Evolutionary conservation across 2,888 invertebrate genomes (phyloP).

Genomic region (Philopedon plagiatum): DNA sequence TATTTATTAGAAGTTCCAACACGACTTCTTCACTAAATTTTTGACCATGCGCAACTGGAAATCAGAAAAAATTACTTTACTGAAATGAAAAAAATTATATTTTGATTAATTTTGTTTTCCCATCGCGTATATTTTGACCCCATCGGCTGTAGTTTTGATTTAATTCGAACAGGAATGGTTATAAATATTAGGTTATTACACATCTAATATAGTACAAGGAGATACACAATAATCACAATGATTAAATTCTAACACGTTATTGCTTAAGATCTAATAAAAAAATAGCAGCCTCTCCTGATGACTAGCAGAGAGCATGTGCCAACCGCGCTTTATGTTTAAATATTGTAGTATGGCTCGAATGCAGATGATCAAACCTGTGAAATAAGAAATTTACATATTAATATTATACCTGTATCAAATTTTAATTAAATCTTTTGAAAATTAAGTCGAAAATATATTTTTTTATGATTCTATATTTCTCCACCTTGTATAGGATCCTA

Average conservation of each 20-base stretch:
- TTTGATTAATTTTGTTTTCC: too few relatives aligned
- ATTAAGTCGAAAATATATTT: too few relatives aligned
- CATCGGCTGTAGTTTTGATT: neutral
- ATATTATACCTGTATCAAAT: too few relatives aligned
- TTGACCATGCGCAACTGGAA: too few relatives aligned
- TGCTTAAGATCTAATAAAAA: conserved; percentile 78
- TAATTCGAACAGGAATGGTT: conserved; percentile 5
- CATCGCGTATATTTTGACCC: neutral
- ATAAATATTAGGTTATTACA: conserved; percentile 19
- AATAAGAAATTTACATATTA: conserved; percentile 29
- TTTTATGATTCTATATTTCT: too few relatives aligned
- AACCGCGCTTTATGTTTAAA: conserved; percentile 89
- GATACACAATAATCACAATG: conserved; percentile 38
- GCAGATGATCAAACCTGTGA: conserved; percentile 85
- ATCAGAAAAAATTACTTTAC: too few relatives aligned
- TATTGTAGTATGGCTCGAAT: conserved; percentile 90
- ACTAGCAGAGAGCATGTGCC: conserved; percentile 88
- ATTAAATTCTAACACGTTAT: conserved; percentile 13
- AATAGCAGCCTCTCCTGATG: conserved; percentile 90
- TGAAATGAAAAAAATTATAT: too few relatives aligned
- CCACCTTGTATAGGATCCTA: too few relatives aligned
- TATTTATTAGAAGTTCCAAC: too few relatives aligned
- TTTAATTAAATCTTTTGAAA: too few relatives aligned
- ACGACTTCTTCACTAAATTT: too few relatives aligned
- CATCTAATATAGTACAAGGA: conserved; percentile 41